Evolutionary conservation across 2,797 vertebrate species (phyloP), one percentile per base, ranked within the genome.

Genomic region (Sebastes iracundus): DNA sequence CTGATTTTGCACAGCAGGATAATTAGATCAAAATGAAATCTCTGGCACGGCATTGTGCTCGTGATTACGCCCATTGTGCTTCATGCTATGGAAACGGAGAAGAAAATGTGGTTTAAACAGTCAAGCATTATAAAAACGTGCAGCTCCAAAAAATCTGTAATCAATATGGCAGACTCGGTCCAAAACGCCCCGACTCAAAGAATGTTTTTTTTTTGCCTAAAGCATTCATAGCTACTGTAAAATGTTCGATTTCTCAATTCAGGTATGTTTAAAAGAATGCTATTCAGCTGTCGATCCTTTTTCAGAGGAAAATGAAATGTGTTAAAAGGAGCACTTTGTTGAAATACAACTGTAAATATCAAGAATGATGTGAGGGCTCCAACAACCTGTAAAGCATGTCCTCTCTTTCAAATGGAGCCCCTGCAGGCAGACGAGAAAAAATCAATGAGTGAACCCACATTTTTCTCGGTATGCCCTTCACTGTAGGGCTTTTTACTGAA

Each of bases 21-120:
- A 93, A 94, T 94, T 90, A 92, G 86, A 87, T 91, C 78, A 86
- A 81, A 90, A 83, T 79, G 71, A 88, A 90, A 85, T 87, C 76
- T 82, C 60, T 38, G n/a, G 23, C 55, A 7, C 18, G 32, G 52
- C 30, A 78, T 85, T 89, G 85, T 90, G 63, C 49, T 81, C 6
- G 35, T 94, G 91, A 95, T 95, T 95, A 88, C 69, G 72, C 62
- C 77, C 56, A 93, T 94, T 93, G 91, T 92, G 68, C 58, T 72
- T 86, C 49, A 87, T 89, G 81, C 68, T 77, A 80, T 86, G 64
- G 72, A 72, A 84, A 72, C 5, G 1, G 59, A 3, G 30, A 42
- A 74, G 28, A 58, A 58, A 81, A 80, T 86, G 79, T 75, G 84
- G 27, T 70, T 87, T 55, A 35, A 74, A 72, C 49, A 77, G 70